phyloP scores from a whole-genome alignment of 2,888 invertebrate species.

The Drosophila ustulata region DNA sequence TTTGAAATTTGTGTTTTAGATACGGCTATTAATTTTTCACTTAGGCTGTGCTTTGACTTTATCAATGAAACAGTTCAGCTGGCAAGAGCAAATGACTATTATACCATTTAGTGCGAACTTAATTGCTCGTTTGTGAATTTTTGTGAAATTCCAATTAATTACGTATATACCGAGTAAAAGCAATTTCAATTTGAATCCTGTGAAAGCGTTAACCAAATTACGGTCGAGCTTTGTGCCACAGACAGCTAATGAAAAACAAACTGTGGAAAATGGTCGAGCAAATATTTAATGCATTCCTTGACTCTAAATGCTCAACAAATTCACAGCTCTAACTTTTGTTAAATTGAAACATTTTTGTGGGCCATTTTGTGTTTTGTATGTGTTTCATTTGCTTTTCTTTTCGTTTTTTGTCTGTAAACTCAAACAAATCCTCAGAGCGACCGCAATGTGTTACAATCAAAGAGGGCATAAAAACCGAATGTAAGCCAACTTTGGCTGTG shows the following conservation, averaged over 20 bases:
- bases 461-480: constrained; percentile 24
- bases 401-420: constrained; percentile 8
- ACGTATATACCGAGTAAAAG: neutral
- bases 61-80: neutral
- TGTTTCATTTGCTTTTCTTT: neutral
- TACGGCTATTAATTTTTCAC: neutral
- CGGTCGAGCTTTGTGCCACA: neutral
- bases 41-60: too few relatives aligned
- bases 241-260: constrained; percentile 2
- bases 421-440: constrained; percentile 26
- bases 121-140: neutral
- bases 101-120: neutral
- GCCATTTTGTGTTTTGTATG: constrained; percentile 15
- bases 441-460: constrained; percentile 39
- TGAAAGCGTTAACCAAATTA: neutral
- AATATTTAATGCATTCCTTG: neutral
- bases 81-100: neutral
- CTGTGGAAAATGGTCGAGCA: neutral
- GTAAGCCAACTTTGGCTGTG: constrained; percentile 24
- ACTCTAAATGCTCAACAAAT: constrained; percentile 5
- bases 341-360: constrained; percentile 25
- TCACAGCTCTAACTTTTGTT: constrained; percentile 1
- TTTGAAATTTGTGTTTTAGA: neutral
- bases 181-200: neutral
- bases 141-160: constrained; percentile 1